Percentiles rank a stretch among this genome's conserved stretches.
Conservation (phyloP, 1,140 invertebrate species). For the Coenobita brevimanus region DNA sequence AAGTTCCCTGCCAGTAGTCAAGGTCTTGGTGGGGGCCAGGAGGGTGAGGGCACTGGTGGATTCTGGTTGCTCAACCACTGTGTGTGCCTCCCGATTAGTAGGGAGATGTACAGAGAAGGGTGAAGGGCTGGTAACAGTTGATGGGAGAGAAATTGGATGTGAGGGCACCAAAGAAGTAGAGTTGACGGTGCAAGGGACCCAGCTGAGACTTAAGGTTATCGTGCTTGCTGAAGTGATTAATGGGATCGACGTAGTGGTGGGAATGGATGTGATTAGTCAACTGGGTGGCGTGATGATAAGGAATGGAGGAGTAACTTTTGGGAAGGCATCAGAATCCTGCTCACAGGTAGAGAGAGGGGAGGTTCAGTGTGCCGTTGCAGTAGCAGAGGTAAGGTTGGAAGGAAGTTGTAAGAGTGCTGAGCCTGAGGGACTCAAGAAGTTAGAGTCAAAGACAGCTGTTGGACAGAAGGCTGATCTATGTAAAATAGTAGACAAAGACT, state of each 20-base stretch:
- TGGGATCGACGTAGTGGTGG: constrained; percentile 1
- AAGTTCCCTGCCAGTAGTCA: neutral
- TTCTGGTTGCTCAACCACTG: neutral
- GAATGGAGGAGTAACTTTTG: neutral
- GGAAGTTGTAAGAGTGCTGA: too few species aligned
- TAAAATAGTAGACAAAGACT: too few species aligned
- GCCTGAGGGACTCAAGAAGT: too few species aligned
- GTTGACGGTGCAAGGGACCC: neutral
- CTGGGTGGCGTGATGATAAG: neutral
- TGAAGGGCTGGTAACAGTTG: neutral
- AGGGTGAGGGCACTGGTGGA: constrained; percentile 13
- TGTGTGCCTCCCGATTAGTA: neutral
- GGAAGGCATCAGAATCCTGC: neutral
- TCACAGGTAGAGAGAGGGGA: neutral
- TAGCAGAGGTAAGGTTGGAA: too few species aligned
- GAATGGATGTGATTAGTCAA: constrained; percentile 23
- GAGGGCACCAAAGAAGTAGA: neutral
- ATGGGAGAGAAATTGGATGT: constrained; percentile 12
- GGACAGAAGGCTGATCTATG: too few species aligned
- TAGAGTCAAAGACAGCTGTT: too few species aligned
- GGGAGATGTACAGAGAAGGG: neutral
- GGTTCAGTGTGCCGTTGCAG: neutral
- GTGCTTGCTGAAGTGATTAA: neutral
- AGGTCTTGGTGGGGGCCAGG: neutral
- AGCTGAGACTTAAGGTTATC: neutral